phyloP scores from a whole-genome alignment of 2,888 invertebrate species.

The Trachelus iudaicus region DNA sequence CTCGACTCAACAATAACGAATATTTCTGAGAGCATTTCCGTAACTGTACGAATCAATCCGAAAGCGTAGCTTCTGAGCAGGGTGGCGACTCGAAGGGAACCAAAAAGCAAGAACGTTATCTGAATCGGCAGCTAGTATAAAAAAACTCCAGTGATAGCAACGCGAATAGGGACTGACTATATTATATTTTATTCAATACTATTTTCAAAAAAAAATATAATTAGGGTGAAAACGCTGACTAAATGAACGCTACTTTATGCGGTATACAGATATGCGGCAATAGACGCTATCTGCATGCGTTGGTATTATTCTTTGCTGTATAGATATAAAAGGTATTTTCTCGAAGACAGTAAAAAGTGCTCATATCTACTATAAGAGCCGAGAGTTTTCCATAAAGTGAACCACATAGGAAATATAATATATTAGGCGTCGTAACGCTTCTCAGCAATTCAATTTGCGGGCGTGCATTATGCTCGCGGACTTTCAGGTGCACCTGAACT shows the following conservation, averaged over 20 bases:
- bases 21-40: too few relatives aligned
- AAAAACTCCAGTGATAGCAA: too few relatives aligned
- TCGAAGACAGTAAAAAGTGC: neutral
- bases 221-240: neutral
- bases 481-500: neutral
- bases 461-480: neutral
- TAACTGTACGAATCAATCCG: too few relatives aligned
- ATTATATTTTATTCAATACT: too few relatives aligned
- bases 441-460: neutral
- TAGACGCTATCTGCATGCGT: neutral
- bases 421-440: neutral
- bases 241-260: neutral
- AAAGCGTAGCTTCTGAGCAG: too few relatives aligned
- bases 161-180: too few relatives aligned
- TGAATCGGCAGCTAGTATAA: too few relatives aligned
- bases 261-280: neutral
- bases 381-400: neutral
- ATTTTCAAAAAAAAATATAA: neutral
- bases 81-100: too few relatives aligned
- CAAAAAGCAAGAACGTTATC: too few relatives aligned
- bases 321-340: neutral
- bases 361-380: neutral
- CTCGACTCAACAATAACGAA: too few relatives aligned
- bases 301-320: neutral
- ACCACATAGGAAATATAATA: neutral